Conservation (phyloP, 2,888 invertebrate genomes). For the Erebia ligea region DNA sequence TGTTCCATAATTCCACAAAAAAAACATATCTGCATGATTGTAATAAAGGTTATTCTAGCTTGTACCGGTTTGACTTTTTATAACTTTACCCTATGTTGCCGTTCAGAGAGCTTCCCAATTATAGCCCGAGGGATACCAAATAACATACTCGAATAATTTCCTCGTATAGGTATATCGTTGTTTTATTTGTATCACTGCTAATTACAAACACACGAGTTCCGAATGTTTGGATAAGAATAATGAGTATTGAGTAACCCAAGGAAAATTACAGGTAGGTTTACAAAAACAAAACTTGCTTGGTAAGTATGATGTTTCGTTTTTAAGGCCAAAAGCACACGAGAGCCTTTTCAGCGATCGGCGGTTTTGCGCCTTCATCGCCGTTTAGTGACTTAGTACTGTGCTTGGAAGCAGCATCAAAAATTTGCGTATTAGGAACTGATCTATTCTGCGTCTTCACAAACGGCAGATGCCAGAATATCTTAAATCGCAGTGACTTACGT, state of each 20-base stretch:
- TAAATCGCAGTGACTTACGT: too few relatives aligned
- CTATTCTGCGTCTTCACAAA: too few relatives aligned
- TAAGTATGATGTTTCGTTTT: too few relatives aligned
- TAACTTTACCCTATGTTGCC: conserved; percentile 10
- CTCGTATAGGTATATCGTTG: conserved; percentile 49
- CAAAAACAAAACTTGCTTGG: neutral
- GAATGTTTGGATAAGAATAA: conserved; percentile 19
- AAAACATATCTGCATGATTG: conserved; percentile 18
- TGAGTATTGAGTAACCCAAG: conserved; percentile 7
- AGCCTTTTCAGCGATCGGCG: too few relatives aligned
- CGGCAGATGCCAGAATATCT: too few relatives aligned
- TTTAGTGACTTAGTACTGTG: too few relatives aligned
- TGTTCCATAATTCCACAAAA: neutral
- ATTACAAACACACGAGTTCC: conserved; percentile 50
- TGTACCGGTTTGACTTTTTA: conserved; percentile 16
- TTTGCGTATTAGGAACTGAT: too few relatives aligned
- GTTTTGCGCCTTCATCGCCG: too few relatives aligned
- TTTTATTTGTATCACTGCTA: conserved; percentile 57
- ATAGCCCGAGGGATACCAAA: conserved; percentile 54
- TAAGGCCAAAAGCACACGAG: too few relatives aligned
- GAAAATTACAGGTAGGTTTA: neutral
- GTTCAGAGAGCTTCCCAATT: conserved; percentile 46
- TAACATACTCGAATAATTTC: conserved; percentile 65
- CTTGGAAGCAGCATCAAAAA: too few relatives aligned
- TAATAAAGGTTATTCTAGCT: conserved; percentile 23